phyloP scores from a whole-genome alignment of 1,140 invertebrate genomes.

The Aphaenogaster floridana region DNA sequence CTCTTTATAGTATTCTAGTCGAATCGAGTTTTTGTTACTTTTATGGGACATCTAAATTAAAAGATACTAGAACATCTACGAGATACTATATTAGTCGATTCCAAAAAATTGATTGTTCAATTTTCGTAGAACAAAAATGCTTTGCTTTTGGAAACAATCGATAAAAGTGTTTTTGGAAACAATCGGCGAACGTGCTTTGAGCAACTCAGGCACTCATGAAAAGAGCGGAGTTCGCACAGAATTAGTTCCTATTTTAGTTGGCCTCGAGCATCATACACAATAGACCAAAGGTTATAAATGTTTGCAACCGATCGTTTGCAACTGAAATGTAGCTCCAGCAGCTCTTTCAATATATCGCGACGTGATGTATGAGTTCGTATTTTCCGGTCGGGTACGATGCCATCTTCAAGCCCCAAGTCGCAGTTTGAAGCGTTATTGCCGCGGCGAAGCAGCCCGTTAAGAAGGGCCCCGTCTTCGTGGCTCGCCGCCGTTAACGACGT shows the following conservation, averaged over 20 bases:
- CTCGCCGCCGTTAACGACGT: constrained; percentile 76
- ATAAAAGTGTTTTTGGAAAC: not conserved
- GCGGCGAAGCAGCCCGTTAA: constrained; percentile 56
- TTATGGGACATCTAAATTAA: not conserved
- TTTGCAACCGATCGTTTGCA: not conserved
- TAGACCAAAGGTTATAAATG: constrained; percentile 14
- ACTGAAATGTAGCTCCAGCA: constrained; percentile 8
- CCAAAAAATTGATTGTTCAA: constrained; percentile 9
- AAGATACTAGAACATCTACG: not conserved
- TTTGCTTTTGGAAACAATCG: not conserved
- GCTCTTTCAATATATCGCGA: constrained; percentile 58
- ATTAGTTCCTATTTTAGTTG: constrained; percentile 19
- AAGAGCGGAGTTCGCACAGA: not conserved
- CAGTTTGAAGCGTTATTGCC: constrained; percentile 53
- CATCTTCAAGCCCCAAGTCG: constrained; percentile 44
- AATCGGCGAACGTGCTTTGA: not conserved
- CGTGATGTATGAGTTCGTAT: constrained; percentile 67
- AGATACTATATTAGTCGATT: not conserved
- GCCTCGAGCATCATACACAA: not conserved
- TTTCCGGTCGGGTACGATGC: constrained; percentile 70
- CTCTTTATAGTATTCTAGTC: not conserved
- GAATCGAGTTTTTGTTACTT: not conserved
- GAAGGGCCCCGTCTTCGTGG: constrained; percentile 67
- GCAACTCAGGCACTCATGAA: not conserved
- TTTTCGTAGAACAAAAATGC: not conserved